phyloP scores from a whole-genome alignment of 2,888 invertebrate genomes.

The Drosophila pseudotalamancana region DNA sequence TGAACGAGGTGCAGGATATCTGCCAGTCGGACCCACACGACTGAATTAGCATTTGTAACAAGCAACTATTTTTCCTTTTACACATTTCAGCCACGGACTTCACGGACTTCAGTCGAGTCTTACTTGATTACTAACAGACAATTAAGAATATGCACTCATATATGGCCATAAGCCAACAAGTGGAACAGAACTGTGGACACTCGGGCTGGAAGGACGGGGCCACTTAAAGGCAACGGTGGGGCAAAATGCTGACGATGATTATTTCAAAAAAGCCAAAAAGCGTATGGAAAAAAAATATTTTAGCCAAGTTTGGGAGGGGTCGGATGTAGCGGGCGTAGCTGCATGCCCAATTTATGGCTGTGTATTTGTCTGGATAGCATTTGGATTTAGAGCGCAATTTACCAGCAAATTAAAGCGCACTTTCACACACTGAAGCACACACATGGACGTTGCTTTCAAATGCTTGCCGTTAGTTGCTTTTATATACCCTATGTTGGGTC shows the following conservation, averaged over 20 bases:
- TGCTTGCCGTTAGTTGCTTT: background rate
- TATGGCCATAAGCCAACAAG: conserved; percentile 37
- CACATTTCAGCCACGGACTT: background rate
- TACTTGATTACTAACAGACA: conserved; percentile 56
- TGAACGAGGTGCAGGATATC: too few species aligned
- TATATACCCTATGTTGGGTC: conserved; percentile 39
- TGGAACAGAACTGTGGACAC: conserved; percentile 29
- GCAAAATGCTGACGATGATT: conserved; percentile 43
- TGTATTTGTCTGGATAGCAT: conserved; percentile 56
- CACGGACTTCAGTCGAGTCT: conserved; percentile 18
- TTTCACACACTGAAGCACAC: conserved; percentile 42
- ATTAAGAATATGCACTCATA: conserved; percentile 47
- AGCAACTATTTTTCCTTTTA: background rate
- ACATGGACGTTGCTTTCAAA: background rate
- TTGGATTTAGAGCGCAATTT: conserved; percentile 74
- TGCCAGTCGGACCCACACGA: too few species aligned
- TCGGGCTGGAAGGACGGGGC: background rate
- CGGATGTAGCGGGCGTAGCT: background rate
- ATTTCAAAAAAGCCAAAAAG: conserved; percentile 15
- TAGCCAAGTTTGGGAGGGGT: conserved; percentile 9
- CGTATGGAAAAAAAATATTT: conserved; percentile 16
- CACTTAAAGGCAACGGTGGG: conserved; percentile 6
- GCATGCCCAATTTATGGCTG: conserved; percentile 44
- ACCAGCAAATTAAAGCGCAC: conserved; percentile 73
- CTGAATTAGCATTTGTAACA: too few species aligned